A percentile compares a stretch with the other conserved stretches of the same genome.
Conservation (phyloP, 2,888 invertebrate genomes). For the Acanthacorydalis orientalis region DNA sequence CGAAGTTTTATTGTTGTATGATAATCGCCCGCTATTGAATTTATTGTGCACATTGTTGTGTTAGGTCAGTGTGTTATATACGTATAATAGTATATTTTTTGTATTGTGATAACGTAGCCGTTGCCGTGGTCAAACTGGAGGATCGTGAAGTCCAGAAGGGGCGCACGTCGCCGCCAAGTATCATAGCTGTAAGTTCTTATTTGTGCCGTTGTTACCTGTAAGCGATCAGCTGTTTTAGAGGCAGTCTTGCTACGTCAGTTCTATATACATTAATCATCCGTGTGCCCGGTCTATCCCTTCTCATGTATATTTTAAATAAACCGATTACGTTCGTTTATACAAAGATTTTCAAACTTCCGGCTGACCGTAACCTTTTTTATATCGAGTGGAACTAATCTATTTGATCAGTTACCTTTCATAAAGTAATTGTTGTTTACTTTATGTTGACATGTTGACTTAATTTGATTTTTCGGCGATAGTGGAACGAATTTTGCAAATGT, state of each 20-base stretch:
- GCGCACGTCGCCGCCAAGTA: slow-evolving; percentile 28
- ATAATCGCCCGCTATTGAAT: slow-evolving; percentile 8
- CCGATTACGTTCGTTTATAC: too few species aligned
- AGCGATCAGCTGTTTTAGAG: slow-evolving; percentile 6
- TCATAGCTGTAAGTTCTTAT: slow-evolving; percentile 25
- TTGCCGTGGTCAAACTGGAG: slow-evolving; percentile 24
- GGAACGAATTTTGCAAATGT: too few species aligned
- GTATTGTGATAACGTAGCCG: slow-evolving; percentile 27
- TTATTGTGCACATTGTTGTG: slow-evolving; percentile 12
- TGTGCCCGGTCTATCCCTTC: slow-evolving; percentile 5
- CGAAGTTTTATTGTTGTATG: slow-evolving; percentile 10
- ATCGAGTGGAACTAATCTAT: too few species aligned
- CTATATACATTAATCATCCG: slow-evolving; percentile 6
- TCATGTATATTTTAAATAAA: background rate
- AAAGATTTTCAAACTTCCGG: too few species aligned
- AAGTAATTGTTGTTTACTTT: too few species aligned
- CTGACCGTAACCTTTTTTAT: too few species aligned
- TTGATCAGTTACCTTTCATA: too few species aligned
- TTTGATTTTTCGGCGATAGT: too few species aligned
- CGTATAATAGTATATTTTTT: slow-evolving; percentile 15
- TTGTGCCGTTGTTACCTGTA: slow-evolving; percentile 4
- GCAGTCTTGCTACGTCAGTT: too few species aligned
- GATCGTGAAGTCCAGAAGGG: slow-evolving; percentile 27
- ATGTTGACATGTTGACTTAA: too few species aligned
- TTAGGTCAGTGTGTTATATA: slow-evolving; percentile 4